Percentiles rank a stretch among this genome's conserved stretches.
Evolutionary conservation across 1,140 invertebrate species (phyloP).

Genomic region (Drosophila pruinosa): DNA sequence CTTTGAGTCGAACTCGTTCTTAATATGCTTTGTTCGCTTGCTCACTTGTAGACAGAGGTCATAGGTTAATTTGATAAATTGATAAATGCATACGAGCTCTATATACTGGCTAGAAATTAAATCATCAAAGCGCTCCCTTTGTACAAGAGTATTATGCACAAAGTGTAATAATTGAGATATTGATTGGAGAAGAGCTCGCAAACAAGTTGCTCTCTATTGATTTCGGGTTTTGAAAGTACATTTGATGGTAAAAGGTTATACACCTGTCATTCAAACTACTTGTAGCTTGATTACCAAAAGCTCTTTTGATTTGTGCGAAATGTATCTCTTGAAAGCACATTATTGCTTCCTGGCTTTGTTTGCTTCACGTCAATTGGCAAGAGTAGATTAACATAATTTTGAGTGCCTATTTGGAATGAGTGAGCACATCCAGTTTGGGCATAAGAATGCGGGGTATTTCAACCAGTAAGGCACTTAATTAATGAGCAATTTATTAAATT

Average conservation of each 20-base stretch:
- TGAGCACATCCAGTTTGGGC: neutral
- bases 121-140: conserved; percentile 45
- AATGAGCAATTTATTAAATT: conserved; percentile 79
- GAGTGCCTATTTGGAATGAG: neutral
- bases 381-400: neutral
- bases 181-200: neutral
- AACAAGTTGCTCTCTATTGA: neutral
- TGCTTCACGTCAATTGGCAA: neutral
- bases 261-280: too few relatives aligned
- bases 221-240: neutral
- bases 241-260: neutral
- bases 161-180: conserved; percentile 4
- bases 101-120: conserved; percentile 48
- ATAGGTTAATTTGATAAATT: conserved; percentile 70
- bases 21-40: conserved; percentile 48
- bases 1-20: conserved; percentile 40
- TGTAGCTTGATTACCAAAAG: too few relatives aligned
- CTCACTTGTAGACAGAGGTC: conserved; percentile 45
- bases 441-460: conserved; percentile 10
- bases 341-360: neutral
- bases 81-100: conserved; percentile 50
- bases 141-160: neutral
- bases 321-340: neutral
- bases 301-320: neutral
- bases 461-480: conserved; percentile 61